These are phyloP conservation scores for Trogon melanurus DNA, from an alignment of 2,113 vertebrate species.

Conservation along the genomic window DNA sequence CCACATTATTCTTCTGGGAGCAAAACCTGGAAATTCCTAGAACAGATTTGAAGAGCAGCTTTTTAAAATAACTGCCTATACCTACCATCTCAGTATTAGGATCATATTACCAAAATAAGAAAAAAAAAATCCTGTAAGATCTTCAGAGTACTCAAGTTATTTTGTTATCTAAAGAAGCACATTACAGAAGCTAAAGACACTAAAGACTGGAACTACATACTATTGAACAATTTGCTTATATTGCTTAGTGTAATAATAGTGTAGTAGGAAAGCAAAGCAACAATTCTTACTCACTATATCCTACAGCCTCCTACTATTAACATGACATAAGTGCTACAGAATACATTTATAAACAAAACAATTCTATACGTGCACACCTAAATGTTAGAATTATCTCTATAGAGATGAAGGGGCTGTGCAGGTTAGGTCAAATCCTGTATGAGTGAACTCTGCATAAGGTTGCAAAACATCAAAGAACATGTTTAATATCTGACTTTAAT, in stretches of 20 bases:
- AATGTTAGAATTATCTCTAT: neutral
- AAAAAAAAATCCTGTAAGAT: neutral
- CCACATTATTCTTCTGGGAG: slow-evolving; percentile 13
- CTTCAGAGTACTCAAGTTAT: neutral
- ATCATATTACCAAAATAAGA: slow-evolving; percentile 2
- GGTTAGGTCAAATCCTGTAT: neutral
- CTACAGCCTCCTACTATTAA: neutral
- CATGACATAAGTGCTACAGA: neutral
- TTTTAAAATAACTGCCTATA: slow-evolving; percentile 44
- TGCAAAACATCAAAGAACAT: slow-evolving; percentile 28
- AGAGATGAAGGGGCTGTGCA: neutral
- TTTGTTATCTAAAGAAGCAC: slow-evolving; percentile 13
- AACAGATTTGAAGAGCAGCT: slow-evolving; percentile 8
- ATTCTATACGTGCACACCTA: neutral
- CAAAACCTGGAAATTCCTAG: slow-evolving; percentile 23
- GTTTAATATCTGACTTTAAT: neutral
- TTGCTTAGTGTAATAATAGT: neutral
- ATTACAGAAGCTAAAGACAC: neutral
- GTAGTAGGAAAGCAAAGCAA: neutral
- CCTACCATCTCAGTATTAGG: slow-evolving; percentile 55
- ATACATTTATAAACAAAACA: neutral
- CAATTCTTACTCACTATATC: neutral
- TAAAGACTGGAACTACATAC: neutral
- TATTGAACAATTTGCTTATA: neutral
- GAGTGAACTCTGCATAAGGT: neutral